phyloP scores from a whole-genome alignment of 2,797 vertebrate species.

The Spinus olivaceus region DNA sequence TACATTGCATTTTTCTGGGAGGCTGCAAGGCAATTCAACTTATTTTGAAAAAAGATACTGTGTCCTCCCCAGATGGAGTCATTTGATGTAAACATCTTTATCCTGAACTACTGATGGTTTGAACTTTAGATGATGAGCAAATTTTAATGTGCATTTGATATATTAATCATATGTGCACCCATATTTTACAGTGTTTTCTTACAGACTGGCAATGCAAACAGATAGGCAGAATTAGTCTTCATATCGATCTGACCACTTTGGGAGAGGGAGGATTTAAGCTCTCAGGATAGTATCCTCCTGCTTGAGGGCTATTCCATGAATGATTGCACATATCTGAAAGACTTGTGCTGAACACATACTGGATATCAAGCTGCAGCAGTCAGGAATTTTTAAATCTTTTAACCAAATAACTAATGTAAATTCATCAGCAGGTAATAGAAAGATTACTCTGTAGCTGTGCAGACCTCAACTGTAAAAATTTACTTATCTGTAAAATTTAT shows the following conservation, averaged over 20 bases:
- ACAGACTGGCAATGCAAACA: not conserved
- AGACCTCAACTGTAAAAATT: not conserved
- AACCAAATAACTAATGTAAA: not conserved
- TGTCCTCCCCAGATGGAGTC: not conserved
- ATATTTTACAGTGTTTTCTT: not conserved
- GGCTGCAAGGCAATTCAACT: not conserved
- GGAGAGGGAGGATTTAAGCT: not conserved
- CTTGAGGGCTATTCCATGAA: not conserved
- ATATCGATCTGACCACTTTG: not conserved
- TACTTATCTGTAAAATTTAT: not conserved
- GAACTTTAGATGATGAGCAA: not conserved
- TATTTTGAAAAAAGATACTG: not conserved
- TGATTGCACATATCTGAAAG: not conserved
- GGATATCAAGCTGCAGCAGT: not conserved
- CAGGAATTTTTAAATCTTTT: not conserved
- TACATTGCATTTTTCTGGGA: not conserved
- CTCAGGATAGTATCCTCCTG: not conserved
- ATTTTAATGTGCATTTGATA: not conserved
- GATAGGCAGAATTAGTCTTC: not conserved
- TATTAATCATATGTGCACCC: not conserved
- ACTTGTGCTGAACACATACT: not conserved
- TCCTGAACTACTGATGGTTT: not conserved
- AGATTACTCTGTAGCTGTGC: not conserved
- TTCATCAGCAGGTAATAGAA: not conserved
- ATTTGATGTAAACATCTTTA: not conserved